These are phyloP conservation scores for Cheilosia vulpina DNA, from an alignment of 2,888 invertebrate genomes.

Conservation along the genomic window DNA sequence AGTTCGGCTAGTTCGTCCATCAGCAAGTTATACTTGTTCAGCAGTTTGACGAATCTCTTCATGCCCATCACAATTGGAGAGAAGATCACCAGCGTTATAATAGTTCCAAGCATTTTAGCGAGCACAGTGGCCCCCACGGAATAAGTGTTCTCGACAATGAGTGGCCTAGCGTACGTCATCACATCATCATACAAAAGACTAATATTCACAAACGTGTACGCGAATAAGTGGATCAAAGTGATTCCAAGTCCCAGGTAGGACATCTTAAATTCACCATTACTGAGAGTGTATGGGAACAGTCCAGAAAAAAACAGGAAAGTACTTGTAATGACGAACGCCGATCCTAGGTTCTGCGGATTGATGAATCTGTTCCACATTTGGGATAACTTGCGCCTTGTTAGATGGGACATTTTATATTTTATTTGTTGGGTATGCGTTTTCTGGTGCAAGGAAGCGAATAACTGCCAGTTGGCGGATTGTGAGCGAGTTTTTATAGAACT, in stretches of 20 bases:
- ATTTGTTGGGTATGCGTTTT: no score
- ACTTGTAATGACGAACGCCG: constrained; percentile 63
- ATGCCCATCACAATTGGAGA: constrained; percentile 58
- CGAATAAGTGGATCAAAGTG: constrained; percentile 67
- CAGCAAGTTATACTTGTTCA: constrained; percentile 71
- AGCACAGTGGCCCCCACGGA: constrained; percentile 72
- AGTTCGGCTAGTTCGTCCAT: constrained; percentile 62
- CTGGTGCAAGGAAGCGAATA: no score
- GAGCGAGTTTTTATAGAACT: no score
- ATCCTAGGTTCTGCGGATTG: constrained; percentile 57
- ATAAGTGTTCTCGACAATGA: constrained; percentile 72
- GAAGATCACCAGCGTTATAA: constrained; percentile 71
- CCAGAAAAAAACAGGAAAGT: constrained; percentile 74
- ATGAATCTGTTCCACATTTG: constrained; percentile 14
- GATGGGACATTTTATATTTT: no score
- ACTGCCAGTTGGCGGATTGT: no score
- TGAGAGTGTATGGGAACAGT: constrained; percentile 73
- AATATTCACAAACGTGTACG: constrained; percentile 76
- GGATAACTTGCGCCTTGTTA: neutral
- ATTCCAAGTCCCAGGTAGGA: constrained; percentile 64
- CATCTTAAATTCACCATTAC: constrained; percentile 46
- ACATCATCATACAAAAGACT: constrained; percentile 71
- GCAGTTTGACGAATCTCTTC: constrained; percentile 10
- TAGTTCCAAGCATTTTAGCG: constrained; percentile 75
- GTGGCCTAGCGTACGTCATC: constrained; percentile 75